A percentile compares a stretch with the other conserved stretches of the same genome.
phyloP scores from a whole-genome alignment of 2,888 invertebrate genomes.

The Lypha dubia region DNA sequence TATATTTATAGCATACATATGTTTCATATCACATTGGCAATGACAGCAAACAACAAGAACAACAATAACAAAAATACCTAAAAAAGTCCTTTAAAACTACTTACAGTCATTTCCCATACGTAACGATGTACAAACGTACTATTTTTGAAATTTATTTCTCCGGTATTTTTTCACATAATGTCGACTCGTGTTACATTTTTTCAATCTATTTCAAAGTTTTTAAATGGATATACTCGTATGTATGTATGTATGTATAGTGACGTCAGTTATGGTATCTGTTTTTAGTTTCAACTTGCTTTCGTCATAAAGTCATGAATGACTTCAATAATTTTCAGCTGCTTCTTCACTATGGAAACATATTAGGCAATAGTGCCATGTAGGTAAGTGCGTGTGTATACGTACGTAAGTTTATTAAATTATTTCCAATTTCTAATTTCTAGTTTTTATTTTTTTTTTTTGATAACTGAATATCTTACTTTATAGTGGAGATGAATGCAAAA shows the following conservation, averaged over 20 bases:
- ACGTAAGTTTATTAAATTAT: no score
- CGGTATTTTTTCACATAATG: slow-evolving; percentile 11
- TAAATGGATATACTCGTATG: no score
- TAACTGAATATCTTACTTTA: background rate
- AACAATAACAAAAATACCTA: no score
- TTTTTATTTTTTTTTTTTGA: background rate
- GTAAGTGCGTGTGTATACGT: no score
- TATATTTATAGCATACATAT: background rate
- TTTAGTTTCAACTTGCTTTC: slow-evolving; percentile 50
- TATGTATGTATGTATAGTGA: slow-evolving; percentile 29
- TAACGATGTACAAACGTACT: slow-evolving; percentile 19
- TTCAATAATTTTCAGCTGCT: slow-evolving; percentile 50
- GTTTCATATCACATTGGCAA: slow-evolving; percentile 1
- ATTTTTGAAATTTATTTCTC: slow-evolving; percentile 27
- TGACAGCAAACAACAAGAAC: background rate
- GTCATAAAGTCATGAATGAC: slow-evolving; percentile 66
- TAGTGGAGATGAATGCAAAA: background rate
- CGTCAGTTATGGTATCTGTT: slow-evolving; percentile 56
- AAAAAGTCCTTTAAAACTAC: slow-evolving; percentile 24
- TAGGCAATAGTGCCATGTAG: no score
- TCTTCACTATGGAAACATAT: background rate
- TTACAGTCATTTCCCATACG: background rate
- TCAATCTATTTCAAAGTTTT: no score
- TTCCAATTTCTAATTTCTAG: no score
- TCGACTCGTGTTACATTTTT: slow-evolving; percentile 11